Base-by-base conservation (phyloP, 2,888 invertebrate species). In the Phaonia tiefii region DNA sequence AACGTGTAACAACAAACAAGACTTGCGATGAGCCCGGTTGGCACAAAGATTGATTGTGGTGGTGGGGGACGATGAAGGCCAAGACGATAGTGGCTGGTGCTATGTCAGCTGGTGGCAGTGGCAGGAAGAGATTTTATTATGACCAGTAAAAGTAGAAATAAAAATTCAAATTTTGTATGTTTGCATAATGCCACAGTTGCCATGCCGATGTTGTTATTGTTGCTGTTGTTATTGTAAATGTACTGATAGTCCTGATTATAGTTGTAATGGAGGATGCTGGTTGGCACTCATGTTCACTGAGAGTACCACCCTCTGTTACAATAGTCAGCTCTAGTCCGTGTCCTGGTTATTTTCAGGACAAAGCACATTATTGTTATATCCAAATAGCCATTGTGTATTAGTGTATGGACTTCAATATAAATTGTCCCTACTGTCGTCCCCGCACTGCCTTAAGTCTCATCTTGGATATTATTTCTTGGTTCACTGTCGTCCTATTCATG, bases 101-200 rank as follows among this genome's bases (percentile, higher is more conserved):
- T 44, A 2, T 44, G 44, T n/a, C 11, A 2, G 37, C 4, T 31
- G 17, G 5, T 31, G 60, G 15, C 73, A 49, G 66, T 60, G 71
- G 71, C 31, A 5, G 31, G 31, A 11, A 11, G 71, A 63, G 67
- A 58, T 75, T 51, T 75, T 81, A 75, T 77, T 77, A 80, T 74
- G 76, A 67, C 76, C 80, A 80, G 71, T 66, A 75, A 67, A 71
- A 81, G 71, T 22, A 54, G 51, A 69, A 69, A 22, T 74, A 69
- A 75, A 81, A 75, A 81, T 75, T 77, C 63, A 75, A 81, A 81
- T 77, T 63, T 77, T 77, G 66, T 75, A 72, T 78, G 63, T 73
- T 72, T 78, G 81, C 81, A 78, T 70, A 78, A 81, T 78, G 66
- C 54, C 70, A 54, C 51, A 70, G 66, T 66, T 44, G 58, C 51